Conservation (phyloP, 2,113 vertebrate species). For the rat (Rattus norvegicus) region GRCr8 NC_086020.1:126209001-126209500, state of each 20-base stretch:
- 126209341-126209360: background rate
- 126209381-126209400: background rate
- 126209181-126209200: background rate
- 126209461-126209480: background rate
- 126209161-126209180: background rate
- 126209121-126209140: slow-evolving; percentile 30
- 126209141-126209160: slow-evolving; percentile 31
- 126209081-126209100: slow-evolving; percentile 52
- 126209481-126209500: background rate
- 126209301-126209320: background rate
- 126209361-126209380: slow-evolving; percentile 5
- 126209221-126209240: background rate
- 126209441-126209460: background rate
- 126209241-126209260: background rate
- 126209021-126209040: background rate
- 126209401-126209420: background rate
- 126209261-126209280: background rate
- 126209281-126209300: background rate
- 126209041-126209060: background rate
- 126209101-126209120: slow-evolving; percentile 63
- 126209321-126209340: background rate
- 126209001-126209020: background rate
- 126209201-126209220: background rate
- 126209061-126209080: slow-evolving; percentile 48
- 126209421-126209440: background rate